Evolutionary conservation across 1,140 invertebrate genomes (phyloP).

Genomic region (Papilio machaon): DNA sequence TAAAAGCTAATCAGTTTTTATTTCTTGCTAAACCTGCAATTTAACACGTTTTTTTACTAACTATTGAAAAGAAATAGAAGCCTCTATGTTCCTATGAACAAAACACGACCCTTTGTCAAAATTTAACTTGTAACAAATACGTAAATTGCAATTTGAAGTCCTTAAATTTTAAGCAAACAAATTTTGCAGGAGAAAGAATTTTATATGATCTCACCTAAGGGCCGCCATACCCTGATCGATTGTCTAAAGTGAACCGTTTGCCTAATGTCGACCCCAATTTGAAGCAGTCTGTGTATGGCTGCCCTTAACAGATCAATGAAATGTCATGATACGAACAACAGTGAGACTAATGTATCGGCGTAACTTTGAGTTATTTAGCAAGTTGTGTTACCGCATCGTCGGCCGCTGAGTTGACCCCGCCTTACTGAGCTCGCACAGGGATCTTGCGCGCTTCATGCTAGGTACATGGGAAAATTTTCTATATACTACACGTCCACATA

Average conservation of each 20-base stretch:
- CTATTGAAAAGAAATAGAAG: not conserved
- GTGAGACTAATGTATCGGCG: conserved; percentile 61
- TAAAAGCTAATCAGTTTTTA: not conserved
- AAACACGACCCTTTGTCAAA: not conserved
- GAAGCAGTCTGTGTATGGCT: not conserved
- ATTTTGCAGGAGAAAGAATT: not conserved
- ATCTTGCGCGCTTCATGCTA: conserved; percentile 82
- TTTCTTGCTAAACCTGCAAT: not conserved
- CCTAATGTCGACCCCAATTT: not conserved
- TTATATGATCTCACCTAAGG: not conserved
- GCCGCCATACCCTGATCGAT: not conserved
- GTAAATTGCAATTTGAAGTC: not conserved
- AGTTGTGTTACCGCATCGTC: conserved; percentile 63
- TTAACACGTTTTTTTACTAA: not conserved
- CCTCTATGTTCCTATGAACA: not conserved
- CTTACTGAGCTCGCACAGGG: conserved; percentile 81
- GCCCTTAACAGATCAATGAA: conserved; percentile 58
- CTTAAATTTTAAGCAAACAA: not conserved
- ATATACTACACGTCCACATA: not conserved
- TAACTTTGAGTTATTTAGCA: conserved; percentile 42
- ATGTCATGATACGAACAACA: conserved; percentile 64
- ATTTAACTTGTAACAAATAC: not conserved
- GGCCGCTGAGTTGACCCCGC: conserved; percentile 48
- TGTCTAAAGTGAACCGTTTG: not conserved
- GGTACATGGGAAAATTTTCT: conserved; percentile 42